Evolutionary conservation across 2,888 invertebrate species (phyloP), one percentile per base, ranked within the genome.

Genomic region (Molanna angustata): DNA sequence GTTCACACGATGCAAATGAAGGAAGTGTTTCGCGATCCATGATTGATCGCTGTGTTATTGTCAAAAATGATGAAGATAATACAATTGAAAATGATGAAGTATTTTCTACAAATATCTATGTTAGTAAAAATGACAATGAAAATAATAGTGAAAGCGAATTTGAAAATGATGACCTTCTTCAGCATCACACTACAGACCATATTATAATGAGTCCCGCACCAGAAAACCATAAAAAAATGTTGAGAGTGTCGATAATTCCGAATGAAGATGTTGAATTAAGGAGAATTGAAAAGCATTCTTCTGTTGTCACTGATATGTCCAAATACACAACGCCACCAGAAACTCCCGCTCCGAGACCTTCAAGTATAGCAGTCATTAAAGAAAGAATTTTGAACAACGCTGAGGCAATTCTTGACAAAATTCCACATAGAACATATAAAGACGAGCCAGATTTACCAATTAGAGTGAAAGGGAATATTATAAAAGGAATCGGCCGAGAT

Each of bases 401-500:
- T 66, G 73, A 59, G 20, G 14, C 32, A 2, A 27, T 60, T 4
- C 51, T 46, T 6, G 59, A 59, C 4, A 56, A 35, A 27, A 58
- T 58, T 22, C 60, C 58, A 9, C 32, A 46, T 13, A 54, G 58
- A 19, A 42, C 52, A n/a, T 50, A 54, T 14, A 52, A 46, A 51
- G 64, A 64, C 46, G 68, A 67, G 48, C 64, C 67, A 13, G 71
- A 70, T 43, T 67, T 72, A 37, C 68, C 71, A 33, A 61, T 71
- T 35, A 68, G 68, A 60, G 69, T 65, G 32, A 79, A 75, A 17
- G 73, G 74, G 42, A 74, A 70, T 31, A 83, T 73, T 45, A 74
- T 79, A 60, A 74, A 84, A 61, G 87, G 86, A 4, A 74, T 90
- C 6, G 84, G 86, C 58, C 86, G 88, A 58, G 89, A 89, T 61